Evolutionary conservation across 1,140 invertebrate genomes (phyloP), one percentile per base, ranked within the genome.

Genomic region (Archegozetes longisetosus): DNA sequence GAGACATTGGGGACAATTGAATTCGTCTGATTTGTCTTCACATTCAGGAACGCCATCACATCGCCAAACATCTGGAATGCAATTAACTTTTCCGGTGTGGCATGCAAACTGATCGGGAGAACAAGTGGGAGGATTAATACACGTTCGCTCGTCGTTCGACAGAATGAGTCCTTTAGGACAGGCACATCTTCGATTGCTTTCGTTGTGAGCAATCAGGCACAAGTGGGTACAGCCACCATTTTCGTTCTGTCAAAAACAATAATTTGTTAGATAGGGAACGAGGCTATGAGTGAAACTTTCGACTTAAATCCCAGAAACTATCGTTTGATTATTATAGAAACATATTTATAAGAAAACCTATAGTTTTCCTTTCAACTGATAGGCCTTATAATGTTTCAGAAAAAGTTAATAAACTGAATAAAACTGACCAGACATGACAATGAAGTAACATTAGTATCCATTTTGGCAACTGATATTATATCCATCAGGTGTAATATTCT

Each of bases 21-120:
- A 84, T 72, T 97, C 93, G 71, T 97, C 92, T 0, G 86, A 89
- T 63, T 83, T 79, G 70, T 96, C 91, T 62, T 84, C 83, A 72
- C 93, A 98, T 71, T 98, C 92, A 9, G 83, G 76, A 14, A 86
- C 74, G 61, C 88, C 90, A 73, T 97, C 92, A 69, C 93, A 98
- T 61, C 90, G 83, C 89, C 90, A 96, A 3, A 83, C 82, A 62
- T 80, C 82, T 0, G 91, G 90, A 53, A 98, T 92, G 68, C 94
- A 98, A 23, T 49, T 20, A 12, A 49, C 24, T 4, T 62, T 66
- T 47, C 75, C 74, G 53, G 71, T 71, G 24, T 66, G 61, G 64
- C 90, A 95, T 0, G 81, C 80, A 67, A 90, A 92, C 66, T 85
- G 79, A 67, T 84, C 80, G 0, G 78, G 74, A 1, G 80, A 79